Evolutionary conservation across 2,113 vertebrate genomes (phyloP).

Genomic region (Ancistrus triradiatus): DNA sequence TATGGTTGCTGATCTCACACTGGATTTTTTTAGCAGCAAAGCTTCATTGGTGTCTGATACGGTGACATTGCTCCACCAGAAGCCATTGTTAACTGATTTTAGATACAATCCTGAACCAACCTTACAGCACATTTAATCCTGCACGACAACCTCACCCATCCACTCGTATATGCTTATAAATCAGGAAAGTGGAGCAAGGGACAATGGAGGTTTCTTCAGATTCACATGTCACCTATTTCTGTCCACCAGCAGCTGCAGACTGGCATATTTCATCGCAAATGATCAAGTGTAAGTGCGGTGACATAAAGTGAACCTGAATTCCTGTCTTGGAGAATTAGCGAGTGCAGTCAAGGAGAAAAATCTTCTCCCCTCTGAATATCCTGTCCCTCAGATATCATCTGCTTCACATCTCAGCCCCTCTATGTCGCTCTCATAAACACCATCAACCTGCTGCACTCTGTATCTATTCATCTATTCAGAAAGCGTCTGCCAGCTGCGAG

Average conservation of each 20-base stretch:
- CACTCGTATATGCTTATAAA: neutral
- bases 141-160: neutral
- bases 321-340: conserved; percentile 65
- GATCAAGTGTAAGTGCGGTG: conserved; percentile 52
- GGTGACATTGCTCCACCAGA: conserved; percentile 24
- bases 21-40: conserved; percentile 35
- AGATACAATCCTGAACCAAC: neutral
- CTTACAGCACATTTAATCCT: conserved; percentile 30
- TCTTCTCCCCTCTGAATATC: conserved; percentile 56
- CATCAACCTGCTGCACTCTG: neutral
- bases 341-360: conserved; percentile 56
- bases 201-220: neutral
- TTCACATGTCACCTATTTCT: conserved; percentile 8
- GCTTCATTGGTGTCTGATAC: conserved; percentile 13
- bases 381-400: conserved; percentile 45
- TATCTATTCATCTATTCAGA: neutral
- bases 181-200: neutral
- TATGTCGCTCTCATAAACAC: neutral
- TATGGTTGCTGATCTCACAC: conserved; percentile 32
- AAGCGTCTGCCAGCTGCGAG: too few relatives aligned
- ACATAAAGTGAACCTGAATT: conserved; percentile 69
- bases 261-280: conserved; percentile 61
- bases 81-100: conserved; percentile 38
- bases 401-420: conserved; percentile 41
- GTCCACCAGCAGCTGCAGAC: conserved; percentile 58